These are phyloP conservation scores for Chionis minor DNA, from an alignment of 2,113 vertebrate genomes.

Conservation along the genomic window DNA sequence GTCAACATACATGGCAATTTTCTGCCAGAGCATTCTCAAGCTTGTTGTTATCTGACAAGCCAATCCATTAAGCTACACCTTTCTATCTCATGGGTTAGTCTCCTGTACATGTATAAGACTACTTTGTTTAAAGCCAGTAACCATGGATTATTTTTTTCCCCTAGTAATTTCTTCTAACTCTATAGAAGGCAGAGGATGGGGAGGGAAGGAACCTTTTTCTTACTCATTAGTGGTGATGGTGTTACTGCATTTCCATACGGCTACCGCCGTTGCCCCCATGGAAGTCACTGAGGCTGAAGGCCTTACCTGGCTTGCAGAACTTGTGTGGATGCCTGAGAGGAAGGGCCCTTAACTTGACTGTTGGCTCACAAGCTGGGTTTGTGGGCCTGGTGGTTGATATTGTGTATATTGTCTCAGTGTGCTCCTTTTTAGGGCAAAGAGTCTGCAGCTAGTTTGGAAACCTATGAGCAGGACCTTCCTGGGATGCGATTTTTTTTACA, in stretches of 20 bases:
- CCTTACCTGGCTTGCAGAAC: background rate
- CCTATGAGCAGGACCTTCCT: background rate
- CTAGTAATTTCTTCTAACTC: background rate
- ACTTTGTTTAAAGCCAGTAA: background rate
- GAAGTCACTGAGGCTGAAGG: background rate
- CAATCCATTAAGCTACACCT: background rate
- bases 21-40: background rate
- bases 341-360: background rate
- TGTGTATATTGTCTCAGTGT: background rate
- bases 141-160: too few species aligned
- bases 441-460: background rate
- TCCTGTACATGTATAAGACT: background rate
- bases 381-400: background rate
- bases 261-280: background rate
- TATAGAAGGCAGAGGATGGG: background rate
- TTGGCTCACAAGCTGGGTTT: background rate
- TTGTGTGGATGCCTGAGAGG: background rate
- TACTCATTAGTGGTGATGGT: background rate
- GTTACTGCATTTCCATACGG: background rate
- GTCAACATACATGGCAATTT: background rate
- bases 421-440: background rate
- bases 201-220: background rate
- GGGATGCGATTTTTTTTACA: background rate
- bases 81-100: background rate
- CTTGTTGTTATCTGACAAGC: background rate